Evolutionary conservation across 2,888 invertebrate genomes (phyloP), one percentile per base, ranked within the genome.

Genomic region (Eucera pruinosa): DNA sequence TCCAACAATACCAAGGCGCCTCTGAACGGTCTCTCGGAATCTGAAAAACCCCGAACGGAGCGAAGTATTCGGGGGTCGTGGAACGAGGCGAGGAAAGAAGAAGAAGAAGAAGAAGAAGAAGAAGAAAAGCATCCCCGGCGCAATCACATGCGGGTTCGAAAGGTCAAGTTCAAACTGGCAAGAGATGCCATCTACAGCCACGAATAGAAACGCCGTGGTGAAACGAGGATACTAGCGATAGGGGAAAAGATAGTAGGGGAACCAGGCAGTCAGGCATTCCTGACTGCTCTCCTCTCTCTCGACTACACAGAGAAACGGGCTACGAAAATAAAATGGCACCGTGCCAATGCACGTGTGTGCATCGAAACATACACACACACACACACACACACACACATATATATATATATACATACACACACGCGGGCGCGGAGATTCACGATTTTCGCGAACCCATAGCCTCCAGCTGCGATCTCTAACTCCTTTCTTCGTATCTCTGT

Each of bases 321-420:
- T 66, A 62, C 78, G 75, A 86, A 87, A 87, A 87, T 87, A 88
- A 89, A 83, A 86, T 89, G 88, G 89, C 88, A 80, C 30, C 33
- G 54, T 83, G 88, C 88, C 88, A 89, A 85, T 85, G 84, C 86
- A 87, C 87, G 87, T 89, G 87, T 89, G 87, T 81, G 84, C 74
- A 73, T 62, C 80, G 58, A 65, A n/a, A n/a, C n/a, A n/a, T n/a
- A n/a, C n/a, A n/a, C n/a, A n/a, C n/a, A n/a, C n/a, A n/a, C n/a
- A n/a, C n/a, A n/a, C n/a, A n/a, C n/a, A n/a, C n/a, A n/a, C n/a
- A n/a, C n/a, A n/a, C n/a, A n/a, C n/a, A n/a, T n/a, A n/a, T n/a
- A n/a, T n/a, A n/a, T n/a, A n/a, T n/a, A n/a, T n/a, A n/a, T n/a
- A n/a, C n/a, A n/a, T n/a, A n/a, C n/a, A n/a, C n/a, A n/a, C n/a